phyloP scores from a whole-genome alignment of 2,113 vertebrate species.

The Isurus oxyrinchus region DNA sequence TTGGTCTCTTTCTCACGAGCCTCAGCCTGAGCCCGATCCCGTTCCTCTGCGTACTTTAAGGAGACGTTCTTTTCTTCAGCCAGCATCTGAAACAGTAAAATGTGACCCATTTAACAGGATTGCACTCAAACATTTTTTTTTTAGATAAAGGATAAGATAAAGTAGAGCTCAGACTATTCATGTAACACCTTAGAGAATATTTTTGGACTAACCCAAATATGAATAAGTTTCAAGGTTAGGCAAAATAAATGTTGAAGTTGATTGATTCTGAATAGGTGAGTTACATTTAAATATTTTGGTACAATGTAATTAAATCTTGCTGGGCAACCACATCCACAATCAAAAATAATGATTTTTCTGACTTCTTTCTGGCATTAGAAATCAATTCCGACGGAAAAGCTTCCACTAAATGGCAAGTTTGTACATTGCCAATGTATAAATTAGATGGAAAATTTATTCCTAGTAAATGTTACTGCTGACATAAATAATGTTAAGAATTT shows the following conservation, averaged over 20 bases:
- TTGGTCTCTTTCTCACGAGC: constrained; percentile 75
- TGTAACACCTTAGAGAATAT: neutral
- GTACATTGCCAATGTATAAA: neutral
- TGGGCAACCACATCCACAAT: neutral
- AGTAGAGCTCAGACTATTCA: neutral
- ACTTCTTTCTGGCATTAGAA: neutral
- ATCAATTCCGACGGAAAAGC: neutral
- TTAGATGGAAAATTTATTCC: too few relatives aligned
- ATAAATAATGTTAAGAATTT: neutral
- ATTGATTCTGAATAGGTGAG: neutral
- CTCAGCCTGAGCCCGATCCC: constrained; percentile 68
- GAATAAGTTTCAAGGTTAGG: neutral
- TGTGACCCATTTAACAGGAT: constrained; percentile 26
- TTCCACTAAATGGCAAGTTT: neutral
- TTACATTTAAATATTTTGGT: neutral
- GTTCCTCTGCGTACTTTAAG: constrained; percentile 64
- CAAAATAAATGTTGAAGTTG: neutral
- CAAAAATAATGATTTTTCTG: neutral
- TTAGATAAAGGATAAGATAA: neutral
- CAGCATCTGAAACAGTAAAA: constrained; percentile 53
- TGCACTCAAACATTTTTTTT: neutral
- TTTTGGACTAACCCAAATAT: neutral
- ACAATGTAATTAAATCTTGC: neutral
- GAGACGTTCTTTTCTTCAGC: constrained; percentile 71
- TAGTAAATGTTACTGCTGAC: neutral